phyloP scores from a whole-genome alignment of 2,888 invertebrate species.

The Rosalia funebris region DNA sequence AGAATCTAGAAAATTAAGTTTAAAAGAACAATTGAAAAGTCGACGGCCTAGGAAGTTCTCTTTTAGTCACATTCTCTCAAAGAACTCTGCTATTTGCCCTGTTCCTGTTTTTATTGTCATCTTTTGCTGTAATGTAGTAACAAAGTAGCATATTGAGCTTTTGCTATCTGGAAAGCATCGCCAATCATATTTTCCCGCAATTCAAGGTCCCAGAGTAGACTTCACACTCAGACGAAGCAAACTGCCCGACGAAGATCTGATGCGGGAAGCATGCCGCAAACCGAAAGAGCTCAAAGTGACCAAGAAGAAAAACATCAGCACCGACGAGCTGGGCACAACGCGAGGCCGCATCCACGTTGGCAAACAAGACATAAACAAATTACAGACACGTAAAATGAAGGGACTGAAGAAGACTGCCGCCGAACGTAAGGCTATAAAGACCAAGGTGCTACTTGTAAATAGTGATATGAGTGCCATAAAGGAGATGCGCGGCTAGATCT shows the following conservation, averaged over 20 bases:
- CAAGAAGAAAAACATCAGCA: slow-evolving; percentile 90
- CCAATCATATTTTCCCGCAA: not conserved
- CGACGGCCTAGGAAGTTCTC: too few species aligned
- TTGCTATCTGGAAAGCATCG: too few species aligned
- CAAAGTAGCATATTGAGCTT: too few species aligned
- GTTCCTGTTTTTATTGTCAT: too few species aligned
- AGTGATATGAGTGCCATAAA: slow-evolving; percentile 34
- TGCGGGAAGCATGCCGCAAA: slow-evolving; percentile 82
- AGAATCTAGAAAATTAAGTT: too few species aligned
- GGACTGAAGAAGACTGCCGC: slow-evolving; percentile 80
- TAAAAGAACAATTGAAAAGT: too few species aligned
- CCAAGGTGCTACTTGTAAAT: slow-evolving; percentile 42
- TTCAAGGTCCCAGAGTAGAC: slow-evolving; percentile 86
- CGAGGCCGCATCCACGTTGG: slow-evolving; percentile 94
- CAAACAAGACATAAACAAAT: slow-evolving; percentile 82
- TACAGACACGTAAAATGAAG: slow-evolving; percentile 93
- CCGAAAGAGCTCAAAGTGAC: slow-evolving; percentile 81
- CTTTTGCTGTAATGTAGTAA: too few species aligned
- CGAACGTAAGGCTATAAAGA: slow-evolving; percentile 71
- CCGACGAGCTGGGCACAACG: slow-evolving; percentile 88
- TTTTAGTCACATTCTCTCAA: too few species aligned
- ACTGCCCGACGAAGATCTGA: slow-evolving; percentile 89
- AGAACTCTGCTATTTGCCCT: too few species aligned
- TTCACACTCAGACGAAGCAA: slow-evolving; percentile 86
- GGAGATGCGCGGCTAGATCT: slow-evolving; percentile 20